These are phyloP conservation scores for Phrynocephalus versicolor DNA, from an alignment of 2,113 vertebrate species.

Conservation along the genomic window DNA sequence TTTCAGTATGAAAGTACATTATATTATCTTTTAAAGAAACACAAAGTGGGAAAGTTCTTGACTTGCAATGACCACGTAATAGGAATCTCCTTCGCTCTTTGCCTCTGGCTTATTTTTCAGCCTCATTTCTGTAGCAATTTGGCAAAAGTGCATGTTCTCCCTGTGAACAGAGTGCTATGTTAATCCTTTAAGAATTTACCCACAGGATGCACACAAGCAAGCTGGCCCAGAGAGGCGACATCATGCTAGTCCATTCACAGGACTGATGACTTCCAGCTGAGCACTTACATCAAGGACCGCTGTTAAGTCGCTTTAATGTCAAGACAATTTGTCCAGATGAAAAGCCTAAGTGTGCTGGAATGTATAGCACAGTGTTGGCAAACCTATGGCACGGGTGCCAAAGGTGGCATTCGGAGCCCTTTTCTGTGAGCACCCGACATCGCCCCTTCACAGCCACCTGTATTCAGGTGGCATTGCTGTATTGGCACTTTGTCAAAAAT, in stretches of 20 bases:
- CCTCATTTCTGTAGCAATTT: background rate
- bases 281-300: conserved; percentile 7
- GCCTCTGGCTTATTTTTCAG: background rate
- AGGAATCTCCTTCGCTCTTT: background rate
- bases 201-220: conserved; percentile 28
- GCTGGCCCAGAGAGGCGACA: background rate
- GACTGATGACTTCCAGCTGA: background rate
- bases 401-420: too few species aligned
- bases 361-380: too few species aligned
- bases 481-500: too few species aligned
- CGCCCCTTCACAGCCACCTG: too few species aligned
- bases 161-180: background rate
- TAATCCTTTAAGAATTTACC: background rate
- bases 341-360: conserved; percentile 1
- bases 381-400: too few species aligned
- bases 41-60: background rate
- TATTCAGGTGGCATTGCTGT: too few species aligned
- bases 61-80: background rate
- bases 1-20: background rate
- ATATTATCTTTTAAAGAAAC: background rate
- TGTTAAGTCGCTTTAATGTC: conserved; percentile 30
- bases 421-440: too few species aligned
- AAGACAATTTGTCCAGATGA: conserved; percentile 17
- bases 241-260: background rate
- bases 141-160: background rate